Base-by-base conservation (phyloP, 1,140 invertebrate species). In the Dreissena polymorpha region DNA sequence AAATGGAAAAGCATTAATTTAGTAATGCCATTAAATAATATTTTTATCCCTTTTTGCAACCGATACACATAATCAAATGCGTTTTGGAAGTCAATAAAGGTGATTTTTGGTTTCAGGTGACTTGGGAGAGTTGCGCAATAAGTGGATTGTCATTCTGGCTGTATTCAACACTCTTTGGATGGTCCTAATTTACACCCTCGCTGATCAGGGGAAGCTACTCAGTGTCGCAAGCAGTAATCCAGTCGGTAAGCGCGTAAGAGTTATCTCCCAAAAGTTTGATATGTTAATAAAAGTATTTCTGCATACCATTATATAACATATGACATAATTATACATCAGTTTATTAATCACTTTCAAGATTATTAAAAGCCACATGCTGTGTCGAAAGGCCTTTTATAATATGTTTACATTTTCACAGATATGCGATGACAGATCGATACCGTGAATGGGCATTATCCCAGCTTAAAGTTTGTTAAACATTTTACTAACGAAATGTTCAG, bases 161-260 rank as follows among this genome's bases (percentile, higher is more conserved):
- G 86, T 89, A 0, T 78, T 84, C n/a, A 91, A 91, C 78, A 88
- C 77, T 10, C 57, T 91, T 13, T 91, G 90, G 90, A 49, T 91
- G 13, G 87, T 90, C 49, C 85, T 90, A 0, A 87, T 90, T 18
- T 60, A 80, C 16, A 90, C 89, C 0, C 29, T 91, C 13, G 87
- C 88, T 13, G 73, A 85, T 18, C 85, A 88, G 25, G 85, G 75
- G 16, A 69, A 87, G 18, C 27, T 78, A 29, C 84, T 91, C 0
- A 85, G 83, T 55, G 77, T 90, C 0, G 69, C 88, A 16, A 88
- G 90, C 5, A 86, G 87, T 3, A 90, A 91, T 81, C 89, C 90
- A 16, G 49, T 91, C 18, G 88, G 90, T 91, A 88, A 67, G 69
- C 71, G 3, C 18, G 12, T n/a, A 23, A 16, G 39, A 68, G 13